phyloP scores from a whole-genome alignment of 2,888 invertebrate species.

The Leistus spinibarbis region DNA sequence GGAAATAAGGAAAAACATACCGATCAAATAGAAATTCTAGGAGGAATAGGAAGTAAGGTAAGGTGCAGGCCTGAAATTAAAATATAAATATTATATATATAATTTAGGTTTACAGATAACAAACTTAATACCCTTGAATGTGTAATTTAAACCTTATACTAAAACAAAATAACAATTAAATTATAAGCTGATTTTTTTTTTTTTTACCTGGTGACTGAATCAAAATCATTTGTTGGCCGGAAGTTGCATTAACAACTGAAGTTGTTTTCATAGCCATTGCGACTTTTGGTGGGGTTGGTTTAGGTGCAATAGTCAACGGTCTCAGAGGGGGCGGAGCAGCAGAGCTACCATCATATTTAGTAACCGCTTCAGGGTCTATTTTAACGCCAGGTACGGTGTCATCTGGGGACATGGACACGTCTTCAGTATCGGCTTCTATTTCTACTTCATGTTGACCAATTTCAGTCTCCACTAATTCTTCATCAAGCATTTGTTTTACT shows the following conservation, averaged over 20 bases:
- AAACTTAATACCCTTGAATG: no score
- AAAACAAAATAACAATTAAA: no score
- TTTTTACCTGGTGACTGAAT: constrained; percentile 55
- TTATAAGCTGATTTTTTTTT: no score
- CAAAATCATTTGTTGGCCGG: constrained; percentile 59
- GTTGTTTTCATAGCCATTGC: constrained; percentile 54
- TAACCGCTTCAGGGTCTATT: constrained; percentile 18
- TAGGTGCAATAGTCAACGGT: constrained; percentile 62
- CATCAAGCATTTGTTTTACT: constrained; percentile 36
- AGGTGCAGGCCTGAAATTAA: background rate
- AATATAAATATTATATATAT: background rate
- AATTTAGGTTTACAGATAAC: no score
- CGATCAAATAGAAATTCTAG: background rate
- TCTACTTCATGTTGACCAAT: constrained; percentile 51
- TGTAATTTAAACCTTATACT: no score
- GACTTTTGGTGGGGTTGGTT: constrained; percentile 53
- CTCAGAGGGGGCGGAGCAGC: constrained; percentile 51
- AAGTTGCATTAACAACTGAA: constrained; percentile 43
- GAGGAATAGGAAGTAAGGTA: background rate
- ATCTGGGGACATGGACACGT: constrained; percentile 48
- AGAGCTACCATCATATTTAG: constrained; percentile 11
- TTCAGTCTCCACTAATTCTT: constrained; percentile 40
- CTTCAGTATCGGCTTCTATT: constrained; percentile 53
- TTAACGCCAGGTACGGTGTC: constrained; percentile 50
- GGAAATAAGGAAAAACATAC: no score